phyloP scores from a whole-genome alignment of 2,113 vertebrate species.

The Planiliza haematocheilus region DNA sequence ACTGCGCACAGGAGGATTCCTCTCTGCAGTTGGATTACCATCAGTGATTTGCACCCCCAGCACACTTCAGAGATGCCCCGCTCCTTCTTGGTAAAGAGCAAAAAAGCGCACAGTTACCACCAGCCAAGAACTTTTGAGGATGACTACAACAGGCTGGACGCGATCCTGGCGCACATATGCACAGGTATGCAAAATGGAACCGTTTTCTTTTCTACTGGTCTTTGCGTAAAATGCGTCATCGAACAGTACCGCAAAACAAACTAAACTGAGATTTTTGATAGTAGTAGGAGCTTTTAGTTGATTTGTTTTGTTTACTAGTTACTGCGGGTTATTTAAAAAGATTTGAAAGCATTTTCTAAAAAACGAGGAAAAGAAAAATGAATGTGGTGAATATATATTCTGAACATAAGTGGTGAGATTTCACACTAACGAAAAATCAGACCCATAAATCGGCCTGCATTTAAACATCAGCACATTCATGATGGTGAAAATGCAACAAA shows the following conservation, averaged over 20 bases:
- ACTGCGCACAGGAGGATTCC: background rate
- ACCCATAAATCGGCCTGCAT: too few relatives aligned
- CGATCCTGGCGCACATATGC: constrained; percentile 85
- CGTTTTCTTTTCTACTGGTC: too few relatives aligned
- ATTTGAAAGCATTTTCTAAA: background rate
- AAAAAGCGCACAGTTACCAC: constrained; percentile 98
- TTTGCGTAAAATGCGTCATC: too few relatives aligned
- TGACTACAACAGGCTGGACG: constrained; percentile 85
- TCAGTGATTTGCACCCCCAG: constrained; percentile 28
- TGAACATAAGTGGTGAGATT: too few relatives aligned
- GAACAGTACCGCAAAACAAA: too few relatives aligned
- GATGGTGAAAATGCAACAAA: too few relatives aligned
- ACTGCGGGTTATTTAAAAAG: too few relatives aligned
- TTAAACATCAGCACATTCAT: too few relatives aligned
- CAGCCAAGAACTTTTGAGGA: constrained; percentile 89
- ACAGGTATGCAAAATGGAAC: constrained; percentile 83
- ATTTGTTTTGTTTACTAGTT: too few relatives aligned
- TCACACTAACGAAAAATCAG: too few relatives aligned
- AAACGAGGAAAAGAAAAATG: background rate
- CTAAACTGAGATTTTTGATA: background rate
- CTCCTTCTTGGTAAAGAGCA: constrained; percentile 98
- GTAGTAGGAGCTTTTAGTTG: too few relatives aligned
- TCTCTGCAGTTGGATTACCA: constrained; percentile 13
- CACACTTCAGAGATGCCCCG: constrained; percentile 87
- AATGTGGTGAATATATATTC: too few relatives aligned